Conservation (phyloP, 2,888 invertebrate genomes). For the Scotopteryx bipunctaria region DNA sequence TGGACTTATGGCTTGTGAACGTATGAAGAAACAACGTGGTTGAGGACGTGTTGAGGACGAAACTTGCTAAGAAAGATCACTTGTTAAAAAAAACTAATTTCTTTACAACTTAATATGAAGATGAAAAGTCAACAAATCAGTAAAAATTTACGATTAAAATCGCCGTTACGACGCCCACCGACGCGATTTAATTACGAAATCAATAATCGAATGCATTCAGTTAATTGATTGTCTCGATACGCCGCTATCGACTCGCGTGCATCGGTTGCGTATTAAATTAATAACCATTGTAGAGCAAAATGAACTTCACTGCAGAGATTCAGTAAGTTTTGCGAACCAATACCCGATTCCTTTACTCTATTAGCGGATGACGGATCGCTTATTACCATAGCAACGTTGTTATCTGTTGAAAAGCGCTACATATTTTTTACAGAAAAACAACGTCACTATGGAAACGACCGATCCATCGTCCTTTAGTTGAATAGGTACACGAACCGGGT, state of each 20-base stretch:
- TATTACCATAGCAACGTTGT: too few species aligned
- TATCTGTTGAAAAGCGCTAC: too few species aligned
- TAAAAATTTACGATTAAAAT: slow-evolving; percentile 50
- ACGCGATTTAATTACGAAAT: slow-evolving; percentile 79
- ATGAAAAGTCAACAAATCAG: slow-evolving; percentile 60
- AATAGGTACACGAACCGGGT: too few species aligned
- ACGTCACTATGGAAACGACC: too few species aligned
- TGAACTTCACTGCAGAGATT: slow-evolving; percentile 10
- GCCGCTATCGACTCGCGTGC: slow-evolving; percentile 65
- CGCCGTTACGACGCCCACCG: slow-evolving; percentile 57
- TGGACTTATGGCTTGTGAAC: background rate
- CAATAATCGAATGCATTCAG: slow-evolving; percentile 75
- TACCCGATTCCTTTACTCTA: background rate
- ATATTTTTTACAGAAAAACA: too few species aligned
- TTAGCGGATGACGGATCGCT: too few species aligned
- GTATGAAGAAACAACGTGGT: too few species aligned
- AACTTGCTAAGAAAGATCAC: too few species aligned
- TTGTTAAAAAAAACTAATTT: slow-evolving; percentile 22
- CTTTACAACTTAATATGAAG: slow-evolving; percentile 61
- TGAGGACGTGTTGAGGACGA: too few species aligned
- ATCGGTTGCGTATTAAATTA: slow-evolving; percentile 46
- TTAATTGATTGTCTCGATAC: slow-evolving; percentile 75
- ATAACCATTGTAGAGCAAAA: slow-evolving; percentile 27
- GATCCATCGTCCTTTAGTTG: too few species aligned
- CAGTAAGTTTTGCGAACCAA: too few species aligned